Evolutionary conservation across 2,113 vertebrate genomes (phyloP), one percentile per base, ranked within the genome.

Genomic region (Pyxicephalus adspersus): DNA sequence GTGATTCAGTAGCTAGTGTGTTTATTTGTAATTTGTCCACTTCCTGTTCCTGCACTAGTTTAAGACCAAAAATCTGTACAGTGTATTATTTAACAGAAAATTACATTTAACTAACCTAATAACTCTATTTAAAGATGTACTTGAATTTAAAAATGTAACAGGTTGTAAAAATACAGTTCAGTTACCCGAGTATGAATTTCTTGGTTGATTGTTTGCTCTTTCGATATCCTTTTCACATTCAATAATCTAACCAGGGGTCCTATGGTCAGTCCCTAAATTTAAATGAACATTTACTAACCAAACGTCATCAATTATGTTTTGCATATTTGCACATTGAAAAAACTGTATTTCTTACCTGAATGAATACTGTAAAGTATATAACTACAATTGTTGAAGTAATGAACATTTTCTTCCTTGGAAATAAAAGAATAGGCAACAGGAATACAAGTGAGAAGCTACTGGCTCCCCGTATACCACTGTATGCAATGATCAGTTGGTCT

Each of bases 341-440:
- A 20, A 71, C n/a, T n/a, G n/a, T 71, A 54, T 7, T 15, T 84
- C 90, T 54, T 87, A 98, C 97, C 95, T 99, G 96, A 31, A 99
- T 90, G 82, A 98, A 99, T 26, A 95, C 94, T 0, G 97, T 99
- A 85, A 99, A 97, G 83, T 99, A 92, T 87, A 96, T 99, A 76
- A 99, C 85, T 29, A 89, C 92, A 29, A 98, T 92, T 29, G 96
- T 97, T 28, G 96, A 92, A 0, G 98, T 98, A 80, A 98, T 86
- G 68, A 99, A 99, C 38, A 99, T 87, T 1, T 95, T 92, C 85
- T 94, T 97, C 73, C 93, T 95, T 60, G 87, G 91, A 68, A 98
- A 96, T 60, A 94, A 90, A 8, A 94, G 87, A 61, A 29, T 67
- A 52, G 97, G 96, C 50, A 99, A 95, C 34, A 98, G 92, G 90